These are phyloP conservation scores for Pinctada fucata DNA, from an alignment of 2,888 invertebrate species.

Conservation along the genomic window DNA sequence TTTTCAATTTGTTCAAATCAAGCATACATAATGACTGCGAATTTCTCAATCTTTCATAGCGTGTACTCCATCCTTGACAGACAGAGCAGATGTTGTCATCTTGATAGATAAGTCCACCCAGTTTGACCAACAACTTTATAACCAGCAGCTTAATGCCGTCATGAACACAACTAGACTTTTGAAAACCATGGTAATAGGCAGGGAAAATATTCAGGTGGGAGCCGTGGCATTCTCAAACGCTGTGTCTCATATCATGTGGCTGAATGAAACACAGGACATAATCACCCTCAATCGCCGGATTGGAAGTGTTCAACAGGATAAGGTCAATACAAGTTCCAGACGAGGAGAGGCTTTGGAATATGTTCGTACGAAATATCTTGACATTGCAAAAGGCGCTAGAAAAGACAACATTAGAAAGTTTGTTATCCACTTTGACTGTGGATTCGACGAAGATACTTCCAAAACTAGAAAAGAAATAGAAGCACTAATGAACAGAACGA, in stretches of 20 bases:
- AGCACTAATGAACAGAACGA: not conserved
- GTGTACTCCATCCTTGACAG: not conserved
- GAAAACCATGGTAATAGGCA: not conserved
- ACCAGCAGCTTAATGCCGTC: not conserved
- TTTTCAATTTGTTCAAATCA: too few relatives aligned
- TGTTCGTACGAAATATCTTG: not conserved
- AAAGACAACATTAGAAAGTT: not conserved
- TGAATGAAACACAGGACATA: slow-evolving; percentile 10
- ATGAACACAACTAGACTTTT: not conserved
- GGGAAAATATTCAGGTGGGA: not conserved
- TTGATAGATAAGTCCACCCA: not conserved
- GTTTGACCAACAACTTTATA: not conserved
- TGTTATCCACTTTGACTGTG: not conserved
- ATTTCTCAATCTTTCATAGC: not conserved
- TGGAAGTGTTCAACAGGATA: not conserved
- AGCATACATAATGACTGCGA: too few relatives aligned
- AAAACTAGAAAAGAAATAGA: not conserved
- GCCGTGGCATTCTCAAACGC: not conserved
- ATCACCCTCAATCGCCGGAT: not conserved
- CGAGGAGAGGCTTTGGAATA: not conserved
- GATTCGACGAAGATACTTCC: not conserved
- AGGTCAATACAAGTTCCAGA: not conserved
- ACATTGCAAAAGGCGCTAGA: not conserved
- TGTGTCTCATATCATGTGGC: not conserved
- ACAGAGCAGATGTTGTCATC: not conserved